A percentile compares a stretch with the other conserved stretches of the same genome.
These are phyloP conservation scores for Corythornis vintsioides DNA, from an alignment of 2,113 vertebrate species.

Conservation along the genomic window DNA sequence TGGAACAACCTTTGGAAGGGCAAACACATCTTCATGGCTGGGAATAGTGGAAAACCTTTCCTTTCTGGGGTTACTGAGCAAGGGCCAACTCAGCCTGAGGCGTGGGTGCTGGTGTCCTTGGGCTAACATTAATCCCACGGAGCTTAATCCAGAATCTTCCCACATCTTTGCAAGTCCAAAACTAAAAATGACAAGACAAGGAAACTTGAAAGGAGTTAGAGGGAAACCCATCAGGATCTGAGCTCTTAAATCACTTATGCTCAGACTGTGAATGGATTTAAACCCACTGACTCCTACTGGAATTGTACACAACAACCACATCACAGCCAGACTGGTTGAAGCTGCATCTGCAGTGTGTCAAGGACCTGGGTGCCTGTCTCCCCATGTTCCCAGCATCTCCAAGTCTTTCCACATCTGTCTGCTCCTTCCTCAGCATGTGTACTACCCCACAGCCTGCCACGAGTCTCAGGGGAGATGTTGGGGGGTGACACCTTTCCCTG, in stretches of 20 bases:
- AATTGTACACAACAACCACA: background rate
- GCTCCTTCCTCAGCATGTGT: background rate
- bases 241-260: background rate
- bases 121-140: background rate
- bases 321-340: background rate
- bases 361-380: background rate
- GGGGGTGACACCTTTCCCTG: background rate
- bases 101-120: accelerated
- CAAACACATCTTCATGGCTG: background rate
- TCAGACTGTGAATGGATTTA: background rate
- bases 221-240: background rate
- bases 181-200: background rate
- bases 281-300: background rate
- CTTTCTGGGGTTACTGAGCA: background rate
- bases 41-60: background rate
- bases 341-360: accelerated
- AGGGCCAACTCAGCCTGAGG: background rate
- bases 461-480: background rate
- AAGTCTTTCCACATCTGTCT: background rate
- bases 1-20: background rate
- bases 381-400: background rate
- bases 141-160: background rate
- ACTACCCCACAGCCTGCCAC: background rate
- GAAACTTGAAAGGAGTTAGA: background rate
- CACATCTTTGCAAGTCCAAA: background rate